phyloP scores from a whole-genome alignment of 2,113 vertebrate genomes.

The Eudyptes chrysolophus region DNA sequence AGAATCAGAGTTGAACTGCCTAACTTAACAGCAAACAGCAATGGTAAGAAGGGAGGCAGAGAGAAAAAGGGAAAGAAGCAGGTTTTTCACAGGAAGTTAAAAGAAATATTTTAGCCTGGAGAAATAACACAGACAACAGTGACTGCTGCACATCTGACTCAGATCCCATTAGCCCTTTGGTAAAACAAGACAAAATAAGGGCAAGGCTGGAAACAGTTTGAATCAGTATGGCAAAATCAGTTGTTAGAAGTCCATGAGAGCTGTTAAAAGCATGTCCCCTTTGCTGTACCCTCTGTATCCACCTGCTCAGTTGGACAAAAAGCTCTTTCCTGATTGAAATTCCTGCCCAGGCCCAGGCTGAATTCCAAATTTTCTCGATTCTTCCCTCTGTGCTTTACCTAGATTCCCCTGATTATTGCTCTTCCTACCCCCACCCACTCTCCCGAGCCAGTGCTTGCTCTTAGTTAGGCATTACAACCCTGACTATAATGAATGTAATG shows the following conservation, averaged over 20 bases:
- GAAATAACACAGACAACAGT: background rate
- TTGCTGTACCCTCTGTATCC: background rate
- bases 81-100: background rate
- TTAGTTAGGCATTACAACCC: background rate
- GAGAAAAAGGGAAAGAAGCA: background rate
- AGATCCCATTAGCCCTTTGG: background rate
- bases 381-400: background rate
- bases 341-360: no score
- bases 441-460: background rate
- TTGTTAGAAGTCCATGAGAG: background rate
- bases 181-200: background rate
- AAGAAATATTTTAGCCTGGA: background rate
- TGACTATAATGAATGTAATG: background rate
- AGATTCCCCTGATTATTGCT: accelerated
- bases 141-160: background rate
- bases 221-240: background rate
- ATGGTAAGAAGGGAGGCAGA: background rate
- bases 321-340: background rate
- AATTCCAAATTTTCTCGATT: background rate
- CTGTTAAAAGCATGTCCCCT: background rate
- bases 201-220: background rate
- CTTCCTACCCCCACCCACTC: accelerated
- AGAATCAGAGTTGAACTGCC: background rate
- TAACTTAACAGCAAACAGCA: background rate
- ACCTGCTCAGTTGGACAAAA: background rate